phyloP scores from a whole-genome alignment of 2,888 invertebrate species.

The Drosophila rellima region DNA sequence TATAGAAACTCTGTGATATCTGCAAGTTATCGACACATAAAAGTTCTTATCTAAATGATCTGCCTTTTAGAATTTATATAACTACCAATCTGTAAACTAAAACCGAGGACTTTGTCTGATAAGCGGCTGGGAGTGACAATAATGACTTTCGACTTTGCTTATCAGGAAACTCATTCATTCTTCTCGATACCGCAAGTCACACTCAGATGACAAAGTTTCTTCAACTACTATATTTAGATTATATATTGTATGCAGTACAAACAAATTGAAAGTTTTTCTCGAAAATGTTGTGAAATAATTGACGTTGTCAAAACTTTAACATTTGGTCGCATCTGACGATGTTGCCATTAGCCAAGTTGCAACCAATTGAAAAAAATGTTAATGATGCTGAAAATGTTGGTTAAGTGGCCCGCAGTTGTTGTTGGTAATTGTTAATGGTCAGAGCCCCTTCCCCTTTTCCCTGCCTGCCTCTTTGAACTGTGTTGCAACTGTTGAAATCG shows the following conservation, averaged over 20 bases:
- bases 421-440: conserved; percentile 53
- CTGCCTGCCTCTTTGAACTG: conserved; percentile 4
- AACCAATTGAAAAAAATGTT: conserved; percentile 54
- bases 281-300: conserved; percentile 12
- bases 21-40: conserved; percentile 28
- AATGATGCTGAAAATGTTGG: conserved; percentile 51
- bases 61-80: background rate
- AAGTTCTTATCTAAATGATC: conserved; percentile 39
- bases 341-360: conserved; percentile 48
- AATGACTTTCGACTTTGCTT: conserved; percentile 21
- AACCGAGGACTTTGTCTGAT: conserved; percentile 18
- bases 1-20: background rate
- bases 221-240: conserved; percentile 8
- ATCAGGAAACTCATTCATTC: conserved; percentile 32
- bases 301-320: background rate
- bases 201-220: conserved; percentile 18
- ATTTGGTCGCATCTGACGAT: conserved; percentile 5
- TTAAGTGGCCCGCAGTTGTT: conserved; percentile 48
- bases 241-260: background rate
- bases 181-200: conserved; percentile 10
- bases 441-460: conserved; percentile 22
- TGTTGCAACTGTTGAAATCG: conserved; percentile 48
- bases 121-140: conserved; percentile 13
- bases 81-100: conserved; percentile 7
- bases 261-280: background rate